Percentiles rank a stretch among this genome's conserved stretches.
Evolutionary conservation across 2,797 vertebrate genomes (phyloP).

Genomic region (Cephalopachus bancanus): DNA sequence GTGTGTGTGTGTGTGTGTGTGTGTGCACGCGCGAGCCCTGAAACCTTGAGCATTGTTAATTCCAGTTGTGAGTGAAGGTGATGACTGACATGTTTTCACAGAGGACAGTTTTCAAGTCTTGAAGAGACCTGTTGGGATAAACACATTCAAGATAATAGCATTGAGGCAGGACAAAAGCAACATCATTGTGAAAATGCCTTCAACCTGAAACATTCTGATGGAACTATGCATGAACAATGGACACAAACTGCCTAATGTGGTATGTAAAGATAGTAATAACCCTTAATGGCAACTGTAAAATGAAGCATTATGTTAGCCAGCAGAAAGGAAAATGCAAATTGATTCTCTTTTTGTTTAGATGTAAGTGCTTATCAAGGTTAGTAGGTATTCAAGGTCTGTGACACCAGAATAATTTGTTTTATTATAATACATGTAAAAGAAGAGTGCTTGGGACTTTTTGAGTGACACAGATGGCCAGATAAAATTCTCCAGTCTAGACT

Average conservation of each 20-base stretch:
- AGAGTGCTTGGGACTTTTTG: slow-evolving; percentile 48
- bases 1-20: rapidly evolving
- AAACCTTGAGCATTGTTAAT: slow-evolving; percentile 77
- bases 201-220: slow-evolving; percentile 90
- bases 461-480: slow-evolving; percentile 78
- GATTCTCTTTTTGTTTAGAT: slow-evolving; percentile 85
- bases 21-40: neutral
- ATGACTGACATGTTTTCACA: slow-evolving; percentile 78
- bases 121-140: slow-evolving; percentile 83
- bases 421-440: slow-evolving; percentile 75
- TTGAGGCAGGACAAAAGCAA: slow-evolving; percentile 89
- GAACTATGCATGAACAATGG: slow-evolving; percentile 88
- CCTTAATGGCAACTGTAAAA: slow-evolving; percentile 87
- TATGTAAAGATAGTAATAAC: slow-evolving; percentile 84
- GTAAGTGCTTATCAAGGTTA: slow-evolving; percentile 88
- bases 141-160: slow-evolving; percentile 86
- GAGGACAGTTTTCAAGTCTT: slow-evolving; percentile 80
- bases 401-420: slow-evolving; percentile 83
- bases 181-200: slow-evolving; percentile 90
- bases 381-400: slow-evolving; percentile 82
- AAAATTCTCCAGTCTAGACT: slow-evolving; percentile 78
- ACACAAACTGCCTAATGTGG: slow-evolving; percentile 83
- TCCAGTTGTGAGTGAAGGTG: slow-evolving; percentile 62
- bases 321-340: slow-evolving; percentile 89
- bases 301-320: slow-evolving; percentile 85